Conservation (phyloP, 1,140 invertebrate genomes). For the Trinorchestia longiramus region DNA sequence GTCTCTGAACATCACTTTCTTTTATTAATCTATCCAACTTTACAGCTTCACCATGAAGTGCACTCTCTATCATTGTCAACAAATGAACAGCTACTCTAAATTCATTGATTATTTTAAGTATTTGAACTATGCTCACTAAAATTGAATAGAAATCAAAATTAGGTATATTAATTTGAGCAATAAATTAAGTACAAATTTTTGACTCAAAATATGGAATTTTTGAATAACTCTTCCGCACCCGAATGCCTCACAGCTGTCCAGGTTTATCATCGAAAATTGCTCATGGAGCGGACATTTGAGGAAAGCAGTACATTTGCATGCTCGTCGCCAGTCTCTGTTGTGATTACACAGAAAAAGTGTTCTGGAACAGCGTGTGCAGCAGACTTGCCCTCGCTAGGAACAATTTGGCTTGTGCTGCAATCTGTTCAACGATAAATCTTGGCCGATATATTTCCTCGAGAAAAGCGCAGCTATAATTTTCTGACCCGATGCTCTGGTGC, state of each 20-base stretch:
- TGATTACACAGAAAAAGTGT: constrained; percentile 9
- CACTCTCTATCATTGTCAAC: too few species aligned
- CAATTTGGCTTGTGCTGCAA: background rate
- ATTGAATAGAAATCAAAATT: background rate
- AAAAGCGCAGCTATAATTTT: constrained; percentile 42
- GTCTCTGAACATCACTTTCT: too few species aligned
- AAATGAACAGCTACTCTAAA: too few species aligned
- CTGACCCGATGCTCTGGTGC: constrained; percentile 27
- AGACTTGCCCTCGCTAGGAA: background rate
- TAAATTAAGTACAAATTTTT: background rate
- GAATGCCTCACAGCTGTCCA: background rate
- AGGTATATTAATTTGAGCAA: background rate
- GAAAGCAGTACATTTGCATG: background rate
- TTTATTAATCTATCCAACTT: too few species aligned
- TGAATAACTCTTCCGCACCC: background rate
- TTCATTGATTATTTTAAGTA: too few species aligned
- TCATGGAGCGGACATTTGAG: background rate
- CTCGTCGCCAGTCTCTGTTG: background rate
- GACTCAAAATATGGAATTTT: background rate
- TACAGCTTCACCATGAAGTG: too few species aligned
- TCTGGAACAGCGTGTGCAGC: background rate
- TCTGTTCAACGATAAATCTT: constrained; percentile 44
- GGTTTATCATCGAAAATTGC: background rate
- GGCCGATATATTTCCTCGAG: constrained; percentile 28
- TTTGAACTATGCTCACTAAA: too few species aligned